A percentile compares a stretch with the other conserved stretches of the same genome.
Conservation (phyloP, 1,140 invertebrate genomes). For the Polypedilum vanderplanki region DNA sequence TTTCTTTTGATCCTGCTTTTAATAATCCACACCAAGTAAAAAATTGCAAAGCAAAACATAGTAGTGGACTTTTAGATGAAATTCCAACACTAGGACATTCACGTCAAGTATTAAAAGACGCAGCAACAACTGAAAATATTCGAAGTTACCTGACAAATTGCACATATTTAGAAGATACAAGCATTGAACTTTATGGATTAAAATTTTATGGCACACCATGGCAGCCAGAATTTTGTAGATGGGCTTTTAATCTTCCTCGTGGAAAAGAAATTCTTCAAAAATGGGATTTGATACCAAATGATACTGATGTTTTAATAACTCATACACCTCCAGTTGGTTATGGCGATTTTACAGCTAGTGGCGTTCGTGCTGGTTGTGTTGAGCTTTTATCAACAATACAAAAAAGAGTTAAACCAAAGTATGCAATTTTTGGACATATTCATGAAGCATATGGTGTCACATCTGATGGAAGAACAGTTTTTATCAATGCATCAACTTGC, state of each 20-base stretch:
- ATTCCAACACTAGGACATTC: slow-evolving; percentile 62
- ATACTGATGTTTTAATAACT: slow-evolving; percentile 73
- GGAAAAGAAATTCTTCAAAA: slow-evolving; percentile 64
- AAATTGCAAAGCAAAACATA: slow-evolving; percentile 38
- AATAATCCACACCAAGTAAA: slow-evolving; percentile 49
- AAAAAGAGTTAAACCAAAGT: slow-evolving; percentile 70
- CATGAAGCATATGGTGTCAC: slow-evolving; percentile 79
- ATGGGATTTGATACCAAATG: slow-evolving; percentile 70
- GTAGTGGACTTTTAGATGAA: slow-evolving; percentile 51
- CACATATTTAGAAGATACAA: slow-evolving; percentile 68
- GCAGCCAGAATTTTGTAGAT: slow-evolving; percentile 75
- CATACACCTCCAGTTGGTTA: slow-evolving; percentile 72
- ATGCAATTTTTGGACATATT: slow-evolving; percentile 83
- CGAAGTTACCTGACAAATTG: slow-evolving; percentile 67
- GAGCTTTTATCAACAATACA: slow-evolving; percentile 74
- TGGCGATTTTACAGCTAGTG: slow-evolving; percentile 66
- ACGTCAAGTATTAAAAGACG: slow-evolving; percentile 54
- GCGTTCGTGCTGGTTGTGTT: slow-evolving; percentile 72
- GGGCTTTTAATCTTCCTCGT: slow-evolving; percentile 73
- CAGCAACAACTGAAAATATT: slow-evolving; percentile 55
- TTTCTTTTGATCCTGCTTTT: slow-evolving; percentile 72
- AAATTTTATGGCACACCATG: slow-evolving; percentile 82
- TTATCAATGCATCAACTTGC: slow-evolving; percentile 77
- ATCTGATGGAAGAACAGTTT: slow-evolving; percentile 75
- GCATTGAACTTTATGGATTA: slow-evolving; percentile 61